Base-by-base conservation (phyloP, 2,797 vertebrate genomes). In the Nyctalus aviator region DNA sequence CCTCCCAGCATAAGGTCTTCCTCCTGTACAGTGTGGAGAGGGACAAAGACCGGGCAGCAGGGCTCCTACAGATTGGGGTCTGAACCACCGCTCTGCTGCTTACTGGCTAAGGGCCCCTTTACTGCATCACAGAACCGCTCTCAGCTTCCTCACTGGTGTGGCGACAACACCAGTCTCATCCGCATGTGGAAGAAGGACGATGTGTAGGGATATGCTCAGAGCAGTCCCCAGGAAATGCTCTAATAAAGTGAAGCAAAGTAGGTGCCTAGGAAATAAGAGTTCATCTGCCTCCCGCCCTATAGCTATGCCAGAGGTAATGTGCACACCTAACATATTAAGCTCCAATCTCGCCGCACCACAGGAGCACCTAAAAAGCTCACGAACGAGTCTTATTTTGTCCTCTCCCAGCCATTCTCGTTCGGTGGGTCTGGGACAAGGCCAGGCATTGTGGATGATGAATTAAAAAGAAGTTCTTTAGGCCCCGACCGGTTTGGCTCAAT, bases 51-150 rank as follows among this genome's bases (percentile, higher is more conserved):
- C 21, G 37, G 50, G 48, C 57, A 9, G 10, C 8, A 23, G 55
- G 59, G 6, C 5, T 46, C 86, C 81, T 12, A 1, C n/a, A 37
- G 32, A 8, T 5, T 62, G 32, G 0, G 13, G n/a, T 35, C 6
- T 12, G 1, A 15, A 3, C 6, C 35, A 35, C 27, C 59, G 30
- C 17, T 69, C 41, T 13, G 46, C 53, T 37, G 15, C 66, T 7
- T 37, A 23, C 66, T 8, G 50, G 57, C 18, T 1, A 18, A 76
- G 23, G 23, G n/a, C 15, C 9, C 23, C 46, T 18, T 14, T 3
- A 46, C 77, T 0, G 14, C 23, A 17, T 30, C 32, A 1, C 2
- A 14, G 53, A 11, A 7, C 25, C 0, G 7, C 5, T 59, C 18
- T 41, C 20, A 8, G 55, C 64, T 57, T 73, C 35, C 76, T 86